Base-by-base conservation (phyloP, 2,888 invertebrate species). In the Hoplodrina ambigua region DNA sequence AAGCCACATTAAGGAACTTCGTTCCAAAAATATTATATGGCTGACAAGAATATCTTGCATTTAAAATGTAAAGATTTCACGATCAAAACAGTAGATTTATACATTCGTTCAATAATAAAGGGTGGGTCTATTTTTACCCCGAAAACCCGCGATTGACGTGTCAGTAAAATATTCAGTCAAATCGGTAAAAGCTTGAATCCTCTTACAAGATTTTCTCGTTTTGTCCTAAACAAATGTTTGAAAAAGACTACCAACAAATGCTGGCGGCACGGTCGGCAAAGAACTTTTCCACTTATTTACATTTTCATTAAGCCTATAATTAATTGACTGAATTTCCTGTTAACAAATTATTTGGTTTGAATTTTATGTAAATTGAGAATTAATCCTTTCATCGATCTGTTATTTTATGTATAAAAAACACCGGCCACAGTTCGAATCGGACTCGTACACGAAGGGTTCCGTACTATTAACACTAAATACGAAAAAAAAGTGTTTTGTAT, bases 221-320 rank as follows among this genome's bases (percentile, higher is more conserved):
- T 69, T 59, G 80, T 85, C 85, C 84, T 83, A 82, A 85, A 76
- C 69, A 85, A 86, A 87, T 84, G 83, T 87, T 87, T 85, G 79
- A 83, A 85, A 82, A 80, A 81, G 75, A 82, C 25, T 13, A 46
- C 46, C 11, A 5, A 46, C 33, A 46, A 68, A 55, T 11, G 54
- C 30, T 61, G 41, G 62, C 15, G 52, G 37, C 8, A 53, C 66
- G 33, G 53, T 52, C 8, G 55, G 30, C 30, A 25, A 4, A 60
- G 5, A 58, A 58, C 10, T 52, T 54, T 61, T 53, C 15, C 41
- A 5, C 7, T 25, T 52, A 20, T 44, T 20, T 53, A 15, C n/a
- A 46, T 50, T 60, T 41, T 33, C 54, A 57, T 33, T 19, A 20
- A 20, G 19, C 20, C 11, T 17, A 56, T 15, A 30, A 58, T 50